phyloP scores from a whole-genome alignment of 2,113 vertebrate genomes.

The Calidris pygmaea region DNA sequence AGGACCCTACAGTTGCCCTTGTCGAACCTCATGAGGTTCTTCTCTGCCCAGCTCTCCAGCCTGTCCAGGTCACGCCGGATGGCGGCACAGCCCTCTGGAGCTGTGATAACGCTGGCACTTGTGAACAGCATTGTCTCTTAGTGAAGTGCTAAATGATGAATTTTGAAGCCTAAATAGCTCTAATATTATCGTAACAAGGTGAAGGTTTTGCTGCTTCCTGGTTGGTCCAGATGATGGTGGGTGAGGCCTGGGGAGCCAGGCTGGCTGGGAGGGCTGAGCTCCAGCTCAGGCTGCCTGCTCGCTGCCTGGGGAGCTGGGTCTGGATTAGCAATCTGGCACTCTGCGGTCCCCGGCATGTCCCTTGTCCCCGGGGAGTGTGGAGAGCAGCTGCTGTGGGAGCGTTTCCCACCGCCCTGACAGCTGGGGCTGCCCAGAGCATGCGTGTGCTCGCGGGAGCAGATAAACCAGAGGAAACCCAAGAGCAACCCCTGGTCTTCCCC shows the following conservation, averaged over 20 bases:
- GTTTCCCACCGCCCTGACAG: neutral
- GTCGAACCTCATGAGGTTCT: too few relatives aligned
- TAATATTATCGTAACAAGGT: rapidly evolving
- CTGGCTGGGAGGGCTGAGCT: neutral
- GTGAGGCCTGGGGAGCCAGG: neutral
- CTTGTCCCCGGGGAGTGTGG: rapidly evolving
- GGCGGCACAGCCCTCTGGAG: neutral
- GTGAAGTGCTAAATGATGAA: neutral
- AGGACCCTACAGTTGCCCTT: too few relatives aligned
- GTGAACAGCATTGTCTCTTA: neutral
- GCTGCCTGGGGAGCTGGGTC: neutral
- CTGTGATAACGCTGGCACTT: neutral
- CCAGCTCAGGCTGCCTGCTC: neutral
- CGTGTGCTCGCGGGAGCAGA: rapidly evolving
- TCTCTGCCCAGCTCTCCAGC: too few relatives aligned
- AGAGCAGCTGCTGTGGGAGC: conserved; percentile 25
- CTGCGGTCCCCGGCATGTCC: neutral
- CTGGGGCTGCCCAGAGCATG: neutral
- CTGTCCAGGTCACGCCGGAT: too few relatives aligned
- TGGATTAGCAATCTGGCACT: neutral
- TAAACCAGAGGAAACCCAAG: neutral
- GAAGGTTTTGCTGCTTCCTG: neutral
- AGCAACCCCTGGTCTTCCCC: neutral
- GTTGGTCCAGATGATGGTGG: neutral
- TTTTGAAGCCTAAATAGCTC: neutral